Percentiles rank a stretch among this genome's conserved stretches.
phyloP scores from a whole-genome alignment of 1,140 invertebrate species.

The Caenorhabditis elegans region WBcel235 BX284606.5:12811501-12812000 shows the following conservation, averaged over 20 bases:
- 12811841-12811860: constrained; percentile 17
- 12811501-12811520: constrained; percentile 1
- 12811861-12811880: not conserved
- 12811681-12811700: not conserved
- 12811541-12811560: not conserved
- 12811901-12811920: constrained; percentile 24
- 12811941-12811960: constrained; percentile 43
- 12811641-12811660: constrained; percentile 39
- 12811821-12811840: constrained; percentile 12
- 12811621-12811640: constrained; percentile 38
- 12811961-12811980: constrained; percentile 37
- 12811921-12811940: constrained; percentile 38
- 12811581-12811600: constrained; percentile 40
- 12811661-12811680: constrained; percentile 43
- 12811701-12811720: not conserved
- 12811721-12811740: not conserved
- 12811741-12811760: not conserved
- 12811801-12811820: constrained; percentile 31
- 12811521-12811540: constrained; percentile 47
- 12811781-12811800: not conserved
- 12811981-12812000: constrained; percentile 11
- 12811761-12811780: not conserved
- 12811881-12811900: not conserved
- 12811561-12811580: not conserved
- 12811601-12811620: constrained; percentile 35